phyloP scores from a whole-genome alignment of 1,140 invertebrate genomes.

The Chionoecetes opilio region DNA sequence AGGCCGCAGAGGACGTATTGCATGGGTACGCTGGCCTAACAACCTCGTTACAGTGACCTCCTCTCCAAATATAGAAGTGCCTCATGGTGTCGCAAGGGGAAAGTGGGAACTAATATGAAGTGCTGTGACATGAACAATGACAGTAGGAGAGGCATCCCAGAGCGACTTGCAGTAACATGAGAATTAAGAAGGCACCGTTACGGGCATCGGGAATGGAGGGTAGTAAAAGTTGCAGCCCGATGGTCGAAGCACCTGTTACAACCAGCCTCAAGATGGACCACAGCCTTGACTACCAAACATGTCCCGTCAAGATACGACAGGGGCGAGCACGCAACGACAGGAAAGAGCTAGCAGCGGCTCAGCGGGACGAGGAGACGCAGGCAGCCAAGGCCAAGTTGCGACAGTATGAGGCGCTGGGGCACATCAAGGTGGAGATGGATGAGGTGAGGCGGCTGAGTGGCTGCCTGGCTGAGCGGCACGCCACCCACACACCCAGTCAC shows the following conservation, averaged over 20 bases:
- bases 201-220: slow-evolving; percentile 53
- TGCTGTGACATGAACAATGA: neutral
- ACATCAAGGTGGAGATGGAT: slow-evolving; percentile 68
- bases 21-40: neutral
- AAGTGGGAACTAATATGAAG: neutral
- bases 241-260: neutral
- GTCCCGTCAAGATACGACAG: neutral
- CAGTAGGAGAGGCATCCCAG: neutral
- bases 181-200: slow-evolving; percentile 53
- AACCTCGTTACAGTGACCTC: neutral
- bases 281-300: neutral
- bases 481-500: neutral
- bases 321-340: neutral
- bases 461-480: too few relatives aligned
- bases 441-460: too few relatives aligned
- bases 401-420: slow-evolving; percentile 38
- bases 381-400: slow-evolving; percentile 58
- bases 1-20: neutral
- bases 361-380: slow-evolving; percentile 59
- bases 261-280: neutral
- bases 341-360: neutral
- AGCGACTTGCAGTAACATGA: slow-evolving; percentile 4
- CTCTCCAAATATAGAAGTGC: neutral
- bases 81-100: neutral
- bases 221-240: neutral